Evolutionary conservation across 2,113 vertebrate genomes (phyloP).

Genomic region (Eptatretus burgeri): DNA sequence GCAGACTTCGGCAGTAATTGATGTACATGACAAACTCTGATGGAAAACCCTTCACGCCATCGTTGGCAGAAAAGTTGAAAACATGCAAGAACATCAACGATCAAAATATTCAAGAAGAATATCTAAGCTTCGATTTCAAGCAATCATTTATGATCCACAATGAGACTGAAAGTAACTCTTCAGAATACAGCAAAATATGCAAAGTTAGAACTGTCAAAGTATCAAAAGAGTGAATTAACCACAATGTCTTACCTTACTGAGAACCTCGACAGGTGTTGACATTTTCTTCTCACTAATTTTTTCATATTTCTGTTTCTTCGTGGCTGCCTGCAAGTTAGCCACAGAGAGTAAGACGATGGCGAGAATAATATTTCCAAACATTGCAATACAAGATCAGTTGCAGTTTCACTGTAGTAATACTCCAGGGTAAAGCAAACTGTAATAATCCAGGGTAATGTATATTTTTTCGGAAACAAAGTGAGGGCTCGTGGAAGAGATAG

Average conservation of each 20-base stretch:
- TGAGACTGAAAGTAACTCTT: too few relatives aligned
- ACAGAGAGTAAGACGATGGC: not conserved
- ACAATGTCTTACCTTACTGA: slow-evolving; percentile 48
- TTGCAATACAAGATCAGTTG: slow-evolving; percentile 11
- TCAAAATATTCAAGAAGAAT: too few relatives aligned
- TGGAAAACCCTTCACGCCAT: slow-evolving; percentile 50
- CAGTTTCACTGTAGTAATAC: slow-evolving; percentile 9
- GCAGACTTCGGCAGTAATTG: slow-evolving; percentile 96
- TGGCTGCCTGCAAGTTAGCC: slow-evolving; percentile 54
- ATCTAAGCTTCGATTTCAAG: too few relatives aligned
- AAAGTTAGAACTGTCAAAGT: too few relatives aligned
- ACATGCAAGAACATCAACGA: too few relatives aligned
- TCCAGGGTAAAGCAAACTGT: too few relatives aligned
- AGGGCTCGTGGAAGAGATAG: too few relatives aligned
- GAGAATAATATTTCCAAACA: not conserved
- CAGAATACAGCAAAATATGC: too few relatives aligned
- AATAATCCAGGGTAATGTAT: too few relatives aligned
- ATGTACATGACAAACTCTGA: slow-evolving; percentile 99
- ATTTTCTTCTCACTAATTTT: slow-evolving; percentile 99
- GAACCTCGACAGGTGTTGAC: slow-evolving; percentile 95
- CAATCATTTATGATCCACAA: too few relatives aligned
- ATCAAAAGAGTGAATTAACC: too few relatives aligned
- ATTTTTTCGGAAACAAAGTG: too few relatives aligned
- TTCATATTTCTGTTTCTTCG: slow-evolving; percentile 98
- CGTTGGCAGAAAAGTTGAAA: not conserved